Percentiles rank a stretch among this genome's conserved stretches.
phyloP scores from a whole-genome alignment of 2,888 invertebrate species.

The Drosophila hawaiiensis region DNA sequence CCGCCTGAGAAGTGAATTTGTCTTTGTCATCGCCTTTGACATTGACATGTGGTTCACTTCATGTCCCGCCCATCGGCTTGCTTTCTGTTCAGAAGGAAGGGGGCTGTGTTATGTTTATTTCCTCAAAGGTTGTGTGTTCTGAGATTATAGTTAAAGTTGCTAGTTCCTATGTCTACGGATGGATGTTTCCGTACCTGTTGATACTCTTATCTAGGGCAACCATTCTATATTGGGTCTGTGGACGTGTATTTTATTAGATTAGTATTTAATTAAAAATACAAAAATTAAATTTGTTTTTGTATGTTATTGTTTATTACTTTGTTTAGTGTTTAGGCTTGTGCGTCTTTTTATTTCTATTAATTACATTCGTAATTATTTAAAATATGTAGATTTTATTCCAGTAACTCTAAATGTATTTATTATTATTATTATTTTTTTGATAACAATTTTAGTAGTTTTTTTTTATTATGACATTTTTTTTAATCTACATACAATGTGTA shows the following conservation, averaged over 20 bases:
- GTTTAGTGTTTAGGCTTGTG: background rate
- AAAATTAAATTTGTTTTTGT: background rate
- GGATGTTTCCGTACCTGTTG: background rate
- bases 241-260: background rate
- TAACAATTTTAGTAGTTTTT: background rate
- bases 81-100: background rate
- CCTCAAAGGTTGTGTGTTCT: slow-evolving; percentile 34
- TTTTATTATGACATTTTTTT: background rate
- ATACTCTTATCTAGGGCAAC: background rate
- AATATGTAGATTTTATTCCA: background rate
- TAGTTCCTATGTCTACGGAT: slow-evolving; percentile 11
- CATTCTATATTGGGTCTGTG: background rate
- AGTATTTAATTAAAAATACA: background rate
- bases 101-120: slow-evolving; percentile 28
- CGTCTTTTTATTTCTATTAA: background rate
- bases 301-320: background rate
- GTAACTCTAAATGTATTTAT: background rate
- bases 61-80: slow-evolving; percentile 23
- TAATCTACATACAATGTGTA: background rate
- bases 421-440: background rate
- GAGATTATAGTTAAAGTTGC: slow-evolving; percentile 29
- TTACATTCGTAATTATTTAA: background rate
- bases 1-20: slow-evolving; percentile 57
- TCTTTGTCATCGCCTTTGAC: slow-evolving; percentile 78
- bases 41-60: slow-evolving; percentile 74